Base-by-base conservation (phyloP, 2,888 invertebrate species). In the Sphaeridia pumilis region DNA sequence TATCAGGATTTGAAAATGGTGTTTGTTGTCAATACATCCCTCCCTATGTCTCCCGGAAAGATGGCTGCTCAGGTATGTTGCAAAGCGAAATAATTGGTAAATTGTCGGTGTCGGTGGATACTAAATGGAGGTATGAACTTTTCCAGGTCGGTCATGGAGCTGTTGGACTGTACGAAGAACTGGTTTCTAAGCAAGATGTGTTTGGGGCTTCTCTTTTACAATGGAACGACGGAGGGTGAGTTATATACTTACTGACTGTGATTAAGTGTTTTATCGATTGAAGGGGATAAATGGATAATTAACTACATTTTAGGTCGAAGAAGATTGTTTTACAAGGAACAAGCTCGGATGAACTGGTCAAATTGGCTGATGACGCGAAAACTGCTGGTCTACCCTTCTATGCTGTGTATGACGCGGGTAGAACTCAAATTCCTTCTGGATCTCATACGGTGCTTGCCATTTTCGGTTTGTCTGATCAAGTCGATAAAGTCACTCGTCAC, bases 391-490 rank as follows among this genome's bases (percentile, higher is more conserved):
- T 65, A 27, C 62, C 61, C 5, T 56, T 45, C 41, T 51, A 57
- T 24, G 47, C 54, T 25, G 60, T 64, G 35, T 50, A 58, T 51
- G 63, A 65, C 70, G 71, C 71, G 46, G 73, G 73, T 26, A 68
- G 68, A 46, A 74, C 74, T 5, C 71, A 74, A 66, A 70, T 74
- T 56, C 69, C 71, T 28, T 63, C 70, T 24, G 71, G 71, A 63
- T 72, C 73, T 35, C 67, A 71, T n/a, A 73, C 74, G 25, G 74
- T 75, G 27, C 66, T 77, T 61, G 71, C 73, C 26, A 65, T 74
- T 31, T 75, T 76, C 62, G 77, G 76, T 4, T 65, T 68, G 35
- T 71, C 71, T 60, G 70, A 70, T 52, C 67, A 71, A 35, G 67
- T 76, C 12, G 71, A 75, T 58, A 67, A 68, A 43, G 61, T 71